Conservation (phyloP, 2,888 invertebrate genomes). For the Mythimna pallens region DNA sequence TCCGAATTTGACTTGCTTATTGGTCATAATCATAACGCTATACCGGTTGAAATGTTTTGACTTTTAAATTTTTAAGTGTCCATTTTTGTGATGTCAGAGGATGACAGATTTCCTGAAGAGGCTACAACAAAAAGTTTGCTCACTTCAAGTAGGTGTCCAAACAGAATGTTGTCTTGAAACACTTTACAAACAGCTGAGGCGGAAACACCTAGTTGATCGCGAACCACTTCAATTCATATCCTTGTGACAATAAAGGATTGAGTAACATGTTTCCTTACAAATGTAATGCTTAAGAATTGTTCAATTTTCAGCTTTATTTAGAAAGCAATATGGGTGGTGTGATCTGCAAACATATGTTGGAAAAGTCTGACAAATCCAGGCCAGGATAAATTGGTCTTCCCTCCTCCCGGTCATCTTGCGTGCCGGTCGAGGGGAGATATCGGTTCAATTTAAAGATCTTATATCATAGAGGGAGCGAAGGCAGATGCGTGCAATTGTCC, state of each 20-base stretch:
- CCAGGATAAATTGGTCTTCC: constrained; percentile 73
- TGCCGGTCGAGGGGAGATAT: constrained; percentile 72
- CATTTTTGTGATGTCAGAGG: constrained; percentile 61
- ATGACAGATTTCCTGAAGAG: constrained; percentile 57
- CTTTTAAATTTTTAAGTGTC: constrained; percentile 64
- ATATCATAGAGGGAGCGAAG: constrained; percentile 76
- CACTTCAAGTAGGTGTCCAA: constrained; percentile 70
- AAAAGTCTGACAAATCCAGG: constrained; percentile 60
- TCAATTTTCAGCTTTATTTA: constrained; percentile 42
- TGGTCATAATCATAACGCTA: constrained; percentile 53
- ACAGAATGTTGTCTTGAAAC: constrained; percentile 68
- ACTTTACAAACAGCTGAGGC: constrained; percentile 83
- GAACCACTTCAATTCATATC: constrained; percentile 90
- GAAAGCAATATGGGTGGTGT: constrained; percentile 28
- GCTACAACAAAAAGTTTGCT: constrained; percentile 64
- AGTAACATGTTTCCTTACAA: constrained; percentile 87
- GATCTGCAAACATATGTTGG: constrained; percentile 66
- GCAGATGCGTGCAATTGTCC: constrained; percentile 88
- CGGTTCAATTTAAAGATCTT: constrained; percentile 80
- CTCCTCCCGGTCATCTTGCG: constrained; percentile 61
- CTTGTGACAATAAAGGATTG: constrained; percentile 88
- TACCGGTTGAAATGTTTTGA: constrained; percentile 59
- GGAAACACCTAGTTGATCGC: constrained; percentile 89
- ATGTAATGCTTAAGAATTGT: constrained; percentile 50
- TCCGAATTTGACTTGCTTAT: constrained; percentile 58